Conservation (phyloP, 2,888 invertebrate genomes). For the Drosophila formosana region DNA sequence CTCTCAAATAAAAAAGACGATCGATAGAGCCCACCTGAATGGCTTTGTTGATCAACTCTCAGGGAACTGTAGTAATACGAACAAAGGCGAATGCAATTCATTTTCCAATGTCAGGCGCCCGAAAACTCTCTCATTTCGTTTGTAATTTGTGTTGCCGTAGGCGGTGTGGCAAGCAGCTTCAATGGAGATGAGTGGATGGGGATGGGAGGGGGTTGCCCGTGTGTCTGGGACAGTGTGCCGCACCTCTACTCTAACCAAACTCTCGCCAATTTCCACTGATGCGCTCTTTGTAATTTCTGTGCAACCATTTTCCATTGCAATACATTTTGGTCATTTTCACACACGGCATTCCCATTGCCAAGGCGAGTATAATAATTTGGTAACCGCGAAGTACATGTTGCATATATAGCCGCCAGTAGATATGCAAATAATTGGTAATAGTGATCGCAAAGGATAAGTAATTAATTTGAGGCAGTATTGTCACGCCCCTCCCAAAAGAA, state of each 20-base stretch:
- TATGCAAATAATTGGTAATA: too few relatives aligned
- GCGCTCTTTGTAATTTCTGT: conserved; percentile 74
- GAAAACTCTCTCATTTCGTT: conserved; percentile 69
- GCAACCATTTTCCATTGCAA: conserved; percentile 76
- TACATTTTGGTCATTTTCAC: conserved; percentile 66
- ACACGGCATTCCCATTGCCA: not conserved
- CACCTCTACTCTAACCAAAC: conserved; percentile 29
- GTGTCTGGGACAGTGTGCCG: conserved; percentile 1
- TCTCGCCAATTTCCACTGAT: conserved; percentile 58
- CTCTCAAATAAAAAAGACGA: too few relatives aligned
- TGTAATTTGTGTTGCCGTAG: conserved; percentile 67
- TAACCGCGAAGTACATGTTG: not conserved
- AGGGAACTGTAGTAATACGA: conserved; percentile 31
- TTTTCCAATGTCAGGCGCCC: conserved; percentile 47
- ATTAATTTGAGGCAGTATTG: too few relatives aligned
- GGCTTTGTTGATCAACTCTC: conserved; percentile 12
- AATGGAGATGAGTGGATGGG: not conserved
- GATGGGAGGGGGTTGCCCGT: not conserved
- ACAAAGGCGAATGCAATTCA: conserved; percentile 65
- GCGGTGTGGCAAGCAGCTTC: conserved; percentile 1
- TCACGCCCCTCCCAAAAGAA: too few relatives aligned
- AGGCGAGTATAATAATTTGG: not conserved
- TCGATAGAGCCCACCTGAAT: too few relatives aligned
- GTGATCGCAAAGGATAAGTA: too few relatives aligned
- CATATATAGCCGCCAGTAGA: too few relatives aligned